Percentiles rank a stretch among this genome's conserved stretches.
These are phyloP conservation scores for Aplodontia rufa DNA, from an alignment of 2,113 vertebrate genomes.

Conservation along the genomic window DNA sequence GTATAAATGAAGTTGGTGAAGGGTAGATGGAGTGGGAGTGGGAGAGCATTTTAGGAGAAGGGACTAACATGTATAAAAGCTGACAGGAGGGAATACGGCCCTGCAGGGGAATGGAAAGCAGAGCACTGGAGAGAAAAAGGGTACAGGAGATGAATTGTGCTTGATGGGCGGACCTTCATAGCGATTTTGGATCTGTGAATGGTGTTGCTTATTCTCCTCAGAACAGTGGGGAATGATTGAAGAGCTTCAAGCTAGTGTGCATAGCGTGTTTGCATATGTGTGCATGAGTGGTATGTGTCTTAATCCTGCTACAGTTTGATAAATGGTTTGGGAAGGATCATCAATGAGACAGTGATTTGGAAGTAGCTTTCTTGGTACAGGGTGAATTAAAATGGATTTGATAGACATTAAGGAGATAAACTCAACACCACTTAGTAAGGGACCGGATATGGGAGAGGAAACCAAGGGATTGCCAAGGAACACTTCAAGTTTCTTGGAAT, in stretches of 20 bases:
- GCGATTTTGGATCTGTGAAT: not conserved
- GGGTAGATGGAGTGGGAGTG: not conserved
- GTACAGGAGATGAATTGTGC: not conserved
- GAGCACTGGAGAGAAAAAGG: not conserved
- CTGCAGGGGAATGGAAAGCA: not conserved
- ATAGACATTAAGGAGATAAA: not conserved
- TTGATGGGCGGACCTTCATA: not conserved
- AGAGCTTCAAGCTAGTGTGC: not conserved
- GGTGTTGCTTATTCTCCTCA: not conserved
- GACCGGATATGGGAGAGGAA: not conserved
- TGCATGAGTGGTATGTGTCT: not conserved
- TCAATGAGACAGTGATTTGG: not conserved
- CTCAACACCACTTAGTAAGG: not conserved
- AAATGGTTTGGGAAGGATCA: not conserved
- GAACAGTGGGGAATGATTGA: not conserved
- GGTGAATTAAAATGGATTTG: not conserved
- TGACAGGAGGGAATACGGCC: not conserved
- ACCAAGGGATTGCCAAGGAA: not conserved
- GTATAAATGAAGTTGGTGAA: not conserved
- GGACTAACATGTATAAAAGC: not conserved
- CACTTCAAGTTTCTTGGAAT: not conserved
- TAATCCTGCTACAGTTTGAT: not conserved
- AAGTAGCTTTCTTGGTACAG: not conserved
- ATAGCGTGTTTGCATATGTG: not conserved
- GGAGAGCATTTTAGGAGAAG: not conserved